phyloP scores from a whole-genome alignment of 1,140 invertebrate species.

The Philotrypesis tridentata region DNA sequence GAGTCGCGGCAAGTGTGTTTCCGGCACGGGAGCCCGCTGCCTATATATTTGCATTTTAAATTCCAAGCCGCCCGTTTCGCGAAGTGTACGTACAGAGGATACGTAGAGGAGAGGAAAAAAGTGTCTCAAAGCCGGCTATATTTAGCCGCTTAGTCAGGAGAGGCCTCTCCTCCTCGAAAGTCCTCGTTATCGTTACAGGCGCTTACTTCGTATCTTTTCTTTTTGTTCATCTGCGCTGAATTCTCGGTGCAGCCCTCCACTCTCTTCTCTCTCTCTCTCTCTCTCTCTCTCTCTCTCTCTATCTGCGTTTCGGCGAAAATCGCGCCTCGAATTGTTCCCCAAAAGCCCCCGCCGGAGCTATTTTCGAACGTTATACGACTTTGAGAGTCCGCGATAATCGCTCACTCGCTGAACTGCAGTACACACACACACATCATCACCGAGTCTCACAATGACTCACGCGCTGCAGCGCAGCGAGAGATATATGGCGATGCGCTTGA shows the following conservation, averaged over 20 bases:
- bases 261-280: too few relatives aligned
- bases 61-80: not conserved
- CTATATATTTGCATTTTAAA: conserved; percentile 41
- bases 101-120: conserved; percentile 25
- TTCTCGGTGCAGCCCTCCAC: not conserved
- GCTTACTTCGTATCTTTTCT: not conserved
- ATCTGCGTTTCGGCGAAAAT: not conserved
- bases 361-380: too few relatives aligned
- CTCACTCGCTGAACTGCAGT: too few relatives aligned
- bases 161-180: not conserved
- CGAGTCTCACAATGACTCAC: not conserved
- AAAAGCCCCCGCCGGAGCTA: too few relatives aligned
- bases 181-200: not conserved
- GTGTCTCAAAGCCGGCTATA: conserved; percentile 22
- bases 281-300: too few relatives aligned
- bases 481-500: too few relatives aligned
- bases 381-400: too few relatives aligned
- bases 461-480: too few relatives aligned
- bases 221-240: too few relatives aligned
- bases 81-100: too few relatives aligned
- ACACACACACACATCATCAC: too few relatives aligned
- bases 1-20: conserved; percentile 19
- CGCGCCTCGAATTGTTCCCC: not conserved
- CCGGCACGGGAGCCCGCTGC: too few relatives aligned
- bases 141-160: conserved; percentile 14